phyloP scores from a whole-genome alignment of 2,888 invertebrate genomes.

The Pachymerium ferrugineum region DNA sequence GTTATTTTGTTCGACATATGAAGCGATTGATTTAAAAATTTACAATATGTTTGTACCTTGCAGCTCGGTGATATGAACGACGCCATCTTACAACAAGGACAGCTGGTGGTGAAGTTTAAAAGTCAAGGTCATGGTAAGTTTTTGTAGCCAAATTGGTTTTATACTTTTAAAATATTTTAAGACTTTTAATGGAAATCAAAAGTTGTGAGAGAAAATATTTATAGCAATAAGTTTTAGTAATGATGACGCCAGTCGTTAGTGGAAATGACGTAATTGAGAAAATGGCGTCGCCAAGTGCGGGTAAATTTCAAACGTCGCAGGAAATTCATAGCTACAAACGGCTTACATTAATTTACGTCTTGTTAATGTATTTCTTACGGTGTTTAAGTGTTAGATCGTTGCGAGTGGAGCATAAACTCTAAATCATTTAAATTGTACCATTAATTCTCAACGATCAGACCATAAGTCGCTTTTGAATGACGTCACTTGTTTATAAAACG shows the following conservation, averaged over 20 bases:
- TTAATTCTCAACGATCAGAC: neutral
- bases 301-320: slow-evolving; percentile 17
- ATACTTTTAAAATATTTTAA: neutral
- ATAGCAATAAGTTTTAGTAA: too few relatives aligned
- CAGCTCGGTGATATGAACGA: neutral
- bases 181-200: neutral
- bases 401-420: neutral
- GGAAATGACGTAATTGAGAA: neutral
- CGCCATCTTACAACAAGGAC: neutral
- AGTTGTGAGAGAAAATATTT: too few relatives aligned
- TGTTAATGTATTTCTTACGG: neutral
- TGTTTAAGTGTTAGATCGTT: neutral
- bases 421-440: neutral
- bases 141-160: neutral
- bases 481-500: neutral
- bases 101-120: too few relatives aligned
- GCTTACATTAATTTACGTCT: too few relatives aligned
- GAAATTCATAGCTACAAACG: neutral
- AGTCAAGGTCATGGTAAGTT: neutral
- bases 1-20: neutral
- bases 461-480: neutral
- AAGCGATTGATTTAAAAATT: neutral
- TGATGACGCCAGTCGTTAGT: neutral
- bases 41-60: neutral
- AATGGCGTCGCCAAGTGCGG: slow-evolving; percentile 27